Conservation (phyloP, 2,797 vertebrate species). For the Phataginus tricuspis region DNA sequence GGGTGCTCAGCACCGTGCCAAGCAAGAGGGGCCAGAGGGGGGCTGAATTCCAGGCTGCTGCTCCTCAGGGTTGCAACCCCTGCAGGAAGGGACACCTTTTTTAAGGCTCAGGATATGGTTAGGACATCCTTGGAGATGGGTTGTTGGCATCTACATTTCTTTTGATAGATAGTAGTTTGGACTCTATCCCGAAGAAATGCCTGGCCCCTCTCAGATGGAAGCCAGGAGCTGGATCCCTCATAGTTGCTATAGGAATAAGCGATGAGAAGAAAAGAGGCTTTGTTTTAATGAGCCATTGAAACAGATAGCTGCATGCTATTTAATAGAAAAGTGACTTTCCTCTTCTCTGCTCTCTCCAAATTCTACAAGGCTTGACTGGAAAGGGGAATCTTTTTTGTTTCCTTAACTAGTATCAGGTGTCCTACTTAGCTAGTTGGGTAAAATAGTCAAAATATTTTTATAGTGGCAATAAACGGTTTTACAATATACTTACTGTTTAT, state of each 20-base stretch:
- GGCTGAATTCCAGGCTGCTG: not conserved
- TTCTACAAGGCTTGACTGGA: conserved; percentile 63
- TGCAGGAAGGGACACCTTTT: not conserved
- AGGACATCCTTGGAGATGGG: not conserved
- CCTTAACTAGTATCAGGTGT: conserved; percentile 62
- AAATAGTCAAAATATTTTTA: conserved; percentile 83
- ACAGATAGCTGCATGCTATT: conserved; percentile 61
- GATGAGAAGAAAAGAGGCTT: conserved; percentile 27
- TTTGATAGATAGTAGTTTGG: not conserved
- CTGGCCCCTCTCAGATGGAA: conserved; percentile 9
- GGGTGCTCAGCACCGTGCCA: not conserved
- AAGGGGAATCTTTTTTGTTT: conserved; percentile 64
- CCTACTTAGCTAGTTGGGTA: conserved; percentile 63
- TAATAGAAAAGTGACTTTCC: conserved; percentile 27
- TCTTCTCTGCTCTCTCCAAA: conserved; percentile 37
- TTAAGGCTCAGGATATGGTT: not conserved
- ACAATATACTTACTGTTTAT: conserved; percentile 65
- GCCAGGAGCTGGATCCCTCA: not conserved
- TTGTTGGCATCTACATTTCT: not conserved
- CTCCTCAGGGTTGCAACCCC: not conserved
- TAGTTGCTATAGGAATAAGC: conserved; percentile 23
- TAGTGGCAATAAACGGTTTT: conserved; percentile 76
- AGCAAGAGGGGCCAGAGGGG: not conserved
- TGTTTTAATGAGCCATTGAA: not conserved
- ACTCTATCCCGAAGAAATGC: not conserved